These are phyloP conservation scores for Urocynchramus pylzowi DNA, from an alignment of 2,113 vertebrate genomes.

Conservation along the genomic window DNA sequence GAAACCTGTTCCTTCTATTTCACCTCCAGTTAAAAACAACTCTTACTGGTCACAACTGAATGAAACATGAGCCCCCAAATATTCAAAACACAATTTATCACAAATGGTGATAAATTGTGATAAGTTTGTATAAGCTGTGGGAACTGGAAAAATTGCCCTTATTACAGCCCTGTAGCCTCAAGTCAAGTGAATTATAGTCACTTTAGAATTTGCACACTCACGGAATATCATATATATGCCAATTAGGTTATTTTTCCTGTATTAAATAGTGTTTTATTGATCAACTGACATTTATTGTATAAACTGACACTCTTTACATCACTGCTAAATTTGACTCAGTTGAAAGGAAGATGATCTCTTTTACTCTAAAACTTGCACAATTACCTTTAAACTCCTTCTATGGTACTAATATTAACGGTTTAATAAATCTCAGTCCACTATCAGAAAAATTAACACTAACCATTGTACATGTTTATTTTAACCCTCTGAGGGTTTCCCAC, in stretches of 20 bases:
- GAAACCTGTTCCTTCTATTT: background rate
- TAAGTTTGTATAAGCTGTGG: background rate
- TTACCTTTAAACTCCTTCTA: slow-evolving; percentile 1
- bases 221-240: background rate
- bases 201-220: background rate
- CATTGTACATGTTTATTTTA: slow-evolving; percentile 1
- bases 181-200: background rate
- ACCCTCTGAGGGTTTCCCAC: background rate
- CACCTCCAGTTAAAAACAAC: background rate
- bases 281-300: background rate
- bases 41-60: background rate
- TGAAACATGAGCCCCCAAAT: background rate
- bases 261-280: background rate
- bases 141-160: background rate
- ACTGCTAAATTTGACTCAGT: background rate
- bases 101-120: too few relatives aligned
- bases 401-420: background rate
- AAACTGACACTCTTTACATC: background rate
- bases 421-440: background rate
- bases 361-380: background rate
- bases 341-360: background rate
- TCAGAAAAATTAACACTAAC: background rate
- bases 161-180: background rate
- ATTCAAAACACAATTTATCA: background rate
- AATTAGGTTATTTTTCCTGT: background rate